Percentiles rank a stretch among this genome's conserved stretches.
phyloP scores from a whole-genome alignment of 2,888 invertebrate species.

The Coremacera marginata region DNA sequence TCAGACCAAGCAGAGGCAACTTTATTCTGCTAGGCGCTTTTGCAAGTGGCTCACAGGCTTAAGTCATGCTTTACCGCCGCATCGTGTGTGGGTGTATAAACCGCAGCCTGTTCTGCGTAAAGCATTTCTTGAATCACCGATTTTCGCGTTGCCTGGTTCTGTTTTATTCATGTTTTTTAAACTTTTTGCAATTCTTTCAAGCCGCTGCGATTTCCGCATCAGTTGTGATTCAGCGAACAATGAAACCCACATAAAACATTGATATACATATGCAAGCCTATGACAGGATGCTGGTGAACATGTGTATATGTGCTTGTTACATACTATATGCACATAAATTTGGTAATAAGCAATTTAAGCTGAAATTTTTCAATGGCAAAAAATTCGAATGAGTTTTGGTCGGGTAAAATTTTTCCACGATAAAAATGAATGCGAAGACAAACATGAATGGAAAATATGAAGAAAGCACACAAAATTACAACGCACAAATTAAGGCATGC shows the following conservation, averaged over 20 bases:
- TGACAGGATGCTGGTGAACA: background rate
- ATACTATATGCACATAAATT: background rate
- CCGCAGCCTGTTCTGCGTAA: background rate
- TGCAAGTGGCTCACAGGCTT: too few relatives aligned
- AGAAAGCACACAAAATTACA: too few relatives aligned
- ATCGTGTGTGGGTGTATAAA: too few relatives aligned
- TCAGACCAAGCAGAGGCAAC: too few relatives aligned
- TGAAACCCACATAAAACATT: conserved; percentile 21
- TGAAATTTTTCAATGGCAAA: background rate
- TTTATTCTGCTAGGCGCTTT: too few relatives aligned
- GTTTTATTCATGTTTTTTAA: background rate
- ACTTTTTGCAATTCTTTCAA: conserved; percentile 5
- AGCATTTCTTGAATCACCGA: background rate
- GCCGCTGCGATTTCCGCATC: conserved; percentile 26
- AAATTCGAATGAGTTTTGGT: background rate
- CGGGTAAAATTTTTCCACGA: background rate
- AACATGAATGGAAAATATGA: too few relatives aligned
- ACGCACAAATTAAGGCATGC: too few relatives aligned
- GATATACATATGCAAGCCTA: conserved; percentile 4
- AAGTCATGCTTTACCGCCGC: too few relatives aligned
- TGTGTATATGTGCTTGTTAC: background rate
- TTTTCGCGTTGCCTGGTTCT: background rate
- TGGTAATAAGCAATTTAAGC: conserved; percentile 1
- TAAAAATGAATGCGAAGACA: too few relatives aligned
- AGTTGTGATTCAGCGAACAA: conserved; percentile 28